These are phyloP conservation scores for Lapara coniferarum DNA, from an alignment of 2,888 invertebrate genomes.

Conservation along the genomic window DNA sequence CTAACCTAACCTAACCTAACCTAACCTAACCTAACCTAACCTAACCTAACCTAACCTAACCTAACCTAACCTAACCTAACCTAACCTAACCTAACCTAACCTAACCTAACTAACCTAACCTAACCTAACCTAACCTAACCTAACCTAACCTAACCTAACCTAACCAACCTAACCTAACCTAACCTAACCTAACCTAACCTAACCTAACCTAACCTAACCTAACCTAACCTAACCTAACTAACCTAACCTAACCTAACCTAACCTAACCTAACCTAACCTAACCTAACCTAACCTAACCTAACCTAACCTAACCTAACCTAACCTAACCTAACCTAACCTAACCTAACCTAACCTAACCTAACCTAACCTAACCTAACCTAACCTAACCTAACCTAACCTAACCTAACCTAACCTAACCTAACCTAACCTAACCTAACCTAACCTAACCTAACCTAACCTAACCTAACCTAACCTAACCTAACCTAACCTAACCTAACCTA, in stretches of 20 bases:
- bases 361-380: slow-evolving; percentile 34
- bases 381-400: slow-evolving; percentile 36
- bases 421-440: slow-evolving; percentile 36
- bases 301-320: slow-evolving; percentile 30
- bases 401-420: slow-evolving; percentile 36
- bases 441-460: slow-evolving; percentile 38
- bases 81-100: slow-evolving; percentile 38
- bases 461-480: slow-evolving; percentile 47
- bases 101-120: slow-evolving; percentile 39
- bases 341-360: slow-evolving; percentile 32
- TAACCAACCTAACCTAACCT: slow-evolving; percentile 31
- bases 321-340: slow-evolving; percentile 27
- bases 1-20: slow-evolving; percentile 33
- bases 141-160: slow-evolving; percentile 36
- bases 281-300: slow-evolving; percentile 30
- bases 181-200: slow-evolving; percentile 31
- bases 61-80: slow-evolving; percentile 36
- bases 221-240: slow-evolving; percentile 30
- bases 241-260: slow-evolving; percentile 30
- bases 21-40: slow-evolving; percentile 35
- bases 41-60: slow-evolving; percentile 36
- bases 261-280: slow-evolving; percentile 30
- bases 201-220: slow-evolving; percentile 31
- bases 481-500: slow-evolving; percentile 44
- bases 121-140: slow-evolving; percentile 37